phyloP scores from a whole-genome alignment of 2,888 invertebrate genomes.

The Rhamphomyia laevipes region DNA sequence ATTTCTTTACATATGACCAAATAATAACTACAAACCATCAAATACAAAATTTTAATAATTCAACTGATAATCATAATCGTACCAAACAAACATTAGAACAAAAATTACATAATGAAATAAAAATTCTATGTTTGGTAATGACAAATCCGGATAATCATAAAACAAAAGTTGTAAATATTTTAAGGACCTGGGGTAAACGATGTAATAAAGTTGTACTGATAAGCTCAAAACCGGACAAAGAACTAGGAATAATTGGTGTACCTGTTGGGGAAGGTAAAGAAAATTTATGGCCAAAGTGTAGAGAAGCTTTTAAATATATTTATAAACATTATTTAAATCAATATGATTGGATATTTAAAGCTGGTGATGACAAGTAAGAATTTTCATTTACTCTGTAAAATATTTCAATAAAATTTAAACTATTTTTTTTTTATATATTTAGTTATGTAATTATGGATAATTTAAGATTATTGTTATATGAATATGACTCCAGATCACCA shows the following conservation, averaged over 20 bases:
- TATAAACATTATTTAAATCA: slow-evolving; percentile 70
- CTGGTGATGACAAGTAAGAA: slow-evolving; percentile 99
- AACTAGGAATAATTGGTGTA: slow-evolving; percentile 67
- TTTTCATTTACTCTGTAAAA: slow-evolving; percentile 4
- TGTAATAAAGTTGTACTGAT: slow-evolving; percentile 82
- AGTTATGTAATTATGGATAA: slow-evolving; percentile 90
- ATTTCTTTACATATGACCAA: no score
- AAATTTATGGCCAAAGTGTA: slow-evolving; percentile 90
- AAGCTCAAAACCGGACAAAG: slow-evolving; percentile 62
- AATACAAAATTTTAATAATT: no score
- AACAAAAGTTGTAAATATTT: slow-evolving; percentile 82
- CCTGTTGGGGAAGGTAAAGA: slow-evolving; percentile 82
- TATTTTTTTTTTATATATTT: slow-evolving; percentile 9
- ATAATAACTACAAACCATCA: no score
- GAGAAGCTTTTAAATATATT: slow-evolving; percentile 77
- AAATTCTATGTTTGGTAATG: slow-evolving; percentile 95
- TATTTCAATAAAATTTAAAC: no score
- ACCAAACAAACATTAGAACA: slow-evolving; percentile 18
- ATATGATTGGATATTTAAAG: slow-evolving; percentile 95
- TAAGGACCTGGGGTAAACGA: slow-evolving; percentile 89
- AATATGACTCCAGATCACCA: slow-evolving; percentile 55
- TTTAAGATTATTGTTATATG: slow-evolving; percentile 70
- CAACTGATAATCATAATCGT: no score
- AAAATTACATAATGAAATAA: slow-evolving; percentile 59
- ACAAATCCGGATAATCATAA: slow-evolving; percentile 84